A percentile compares a stretch with the other conserved stretches of the same genome.
phyloP scores from a whole-genome alignment of 2,888 invertebrate species.

The Xylota segnis region DNA sequence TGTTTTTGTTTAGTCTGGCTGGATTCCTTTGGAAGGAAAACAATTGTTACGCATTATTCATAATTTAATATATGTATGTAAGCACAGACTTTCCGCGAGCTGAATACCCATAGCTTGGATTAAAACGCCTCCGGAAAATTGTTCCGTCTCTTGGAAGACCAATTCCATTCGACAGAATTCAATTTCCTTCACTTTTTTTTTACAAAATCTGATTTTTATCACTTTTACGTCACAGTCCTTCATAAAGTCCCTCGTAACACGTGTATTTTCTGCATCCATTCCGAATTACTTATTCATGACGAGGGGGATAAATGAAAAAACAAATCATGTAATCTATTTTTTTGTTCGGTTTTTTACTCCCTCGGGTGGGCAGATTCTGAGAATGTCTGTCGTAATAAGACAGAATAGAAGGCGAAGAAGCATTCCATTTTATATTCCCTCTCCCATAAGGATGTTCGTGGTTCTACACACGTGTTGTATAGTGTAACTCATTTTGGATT shows the following conservation, averaged over 20 bases:
- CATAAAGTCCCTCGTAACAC: background rate
- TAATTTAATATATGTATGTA: conserved; percentile 19
- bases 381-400: conserved; percentile 17
- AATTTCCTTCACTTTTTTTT: conserved; percentile 1
- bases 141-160: background rate
- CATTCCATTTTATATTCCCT: background rate
- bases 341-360: conserved; percentile 18
- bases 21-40: background rate
- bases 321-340: background rate
- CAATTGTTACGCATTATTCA: conserved; percentile 24
- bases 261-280: conserved; percentile 1
- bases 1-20: conserved; percentile 1
- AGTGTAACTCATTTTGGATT: background rate
- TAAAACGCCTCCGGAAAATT: background rate
- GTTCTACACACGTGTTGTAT: background rate
- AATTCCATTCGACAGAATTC: conserved; percentile 27
- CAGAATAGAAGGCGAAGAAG: background rate
- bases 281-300: conserved; percentile 27
- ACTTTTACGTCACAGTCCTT: conserved; percentile 2
- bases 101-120: conserved; percentile 28
- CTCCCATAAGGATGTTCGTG: background rate
- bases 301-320: background rate
- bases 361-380: conserved; percentile 21
- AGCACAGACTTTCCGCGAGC: conserved; percentile 27
- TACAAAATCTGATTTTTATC: conserved; percentile 33